Percentiles rank a stretch among this genome's conserved stretches.
phyloP scores from a whole-genome alignment of 2,113 vertebrate genomes.

The Nipponia nippon region DNA sequence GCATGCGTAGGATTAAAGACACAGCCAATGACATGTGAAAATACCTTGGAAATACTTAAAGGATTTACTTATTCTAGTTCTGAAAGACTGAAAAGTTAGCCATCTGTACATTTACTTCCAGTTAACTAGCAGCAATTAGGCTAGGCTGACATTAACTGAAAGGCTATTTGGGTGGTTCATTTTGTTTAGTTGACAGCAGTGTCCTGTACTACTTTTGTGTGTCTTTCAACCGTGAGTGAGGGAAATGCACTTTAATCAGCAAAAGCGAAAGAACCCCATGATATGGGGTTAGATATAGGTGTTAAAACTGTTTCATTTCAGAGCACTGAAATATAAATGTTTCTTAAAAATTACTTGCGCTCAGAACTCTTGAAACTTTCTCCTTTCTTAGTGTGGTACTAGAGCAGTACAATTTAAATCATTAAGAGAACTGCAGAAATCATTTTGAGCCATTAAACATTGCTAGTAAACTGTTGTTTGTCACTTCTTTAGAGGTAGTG shows the following conservation, averaged over 20 bases:
- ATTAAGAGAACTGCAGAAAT: not conserved
- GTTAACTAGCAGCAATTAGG: not conserved
- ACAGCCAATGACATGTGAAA: not conserved
- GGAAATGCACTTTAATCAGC: not conserved
- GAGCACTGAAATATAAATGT: not conserved
- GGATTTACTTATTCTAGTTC: not conserved
- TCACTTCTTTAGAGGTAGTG: not conserved
- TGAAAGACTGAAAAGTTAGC: not conserved
- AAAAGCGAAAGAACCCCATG: not conserved
- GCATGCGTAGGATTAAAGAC: not conserved
- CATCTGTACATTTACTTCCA: not conserved
- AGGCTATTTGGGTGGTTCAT: not conserved
- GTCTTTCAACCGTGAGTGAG: not conserved
- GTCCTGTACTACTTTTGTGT: not conserved
- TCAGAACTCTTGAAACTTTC: not conserved
- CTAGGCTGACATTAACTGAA: not conserved
- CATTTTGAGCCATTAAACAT: not conserved
- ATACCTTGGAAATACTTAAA: not conserved
- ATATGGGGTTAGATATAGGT: not conserved
- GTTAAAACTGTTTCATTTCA: not conserved
- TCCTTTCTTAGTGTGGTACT: not conserved
- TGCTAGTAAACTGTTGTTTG: not conserved
- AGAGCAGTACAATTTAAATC: not conserved
- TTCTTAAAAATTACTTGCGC: not conserved
- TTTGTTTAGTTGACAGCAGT: not conserved